A percentile compares a stretch with the other conserved stretches of the same genome.
Conservation (phyloP, 2,797 vertebrate species). For the Hypotaenidia philippensis region DNA sequence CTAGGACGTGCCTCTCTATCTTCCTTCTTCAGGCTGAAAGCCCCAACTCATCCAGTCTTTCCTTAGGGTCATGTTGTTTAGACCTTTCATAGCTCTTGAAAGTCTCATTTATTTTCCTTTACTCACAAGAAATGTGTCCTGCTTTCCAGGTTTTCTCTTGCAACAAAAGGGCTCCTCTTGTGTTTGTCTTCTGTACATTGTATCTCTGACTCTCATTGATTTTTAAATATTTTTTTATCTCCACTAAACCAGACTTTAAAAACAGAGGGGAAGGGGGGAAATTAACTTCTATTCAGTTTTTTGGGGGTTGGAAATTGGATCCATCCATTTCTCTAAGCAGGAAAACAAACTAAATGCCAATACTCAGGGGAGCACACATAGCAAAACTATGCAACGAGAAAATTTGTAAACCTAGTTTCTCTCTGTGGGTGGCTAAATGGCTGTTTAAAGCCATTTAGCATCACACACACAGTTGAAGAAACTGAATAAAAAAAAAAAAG, state of each 20-base stretch:
- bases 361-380: conserved; percentile 9
- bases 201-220: neutral
- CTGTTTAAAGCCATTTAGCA: conserved; percentile 67
- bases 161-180: neutral
- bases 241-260: conserved; percentile 31
- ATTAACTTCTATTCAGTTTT: conserved; percentile 35
- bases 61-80: neutral
- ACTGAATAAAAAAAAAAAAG: neutral
- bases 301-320: conserved; percentile 54
- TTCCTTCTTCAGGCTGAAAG: neutral
- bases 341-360: conserved; percentile 60
- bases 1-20: neutral
- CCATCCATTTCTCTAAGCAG: conserved; percentile 63
- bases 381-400: conserved; percentile 15
- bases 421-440: conserved; percentile 66
- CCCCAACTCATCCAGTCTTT: neutral
- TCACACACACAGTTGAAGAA: neutral
- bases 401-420: conserved; percentile 63
- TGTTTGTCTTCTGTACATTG: neutral
- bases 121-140: neutral
- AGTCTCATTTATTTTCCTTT: conserved; percentile 24
- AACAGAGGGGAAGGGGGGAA: neutral
- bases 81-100: neutral
- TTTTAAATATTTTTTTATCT: conserved; percentile 7
- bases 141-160: neutral